These are phyloP conservation scores for Sycophila sp. DNA, from an alignment of 1,140 invertebrate species.

Conservation along the genomic window DNA sequence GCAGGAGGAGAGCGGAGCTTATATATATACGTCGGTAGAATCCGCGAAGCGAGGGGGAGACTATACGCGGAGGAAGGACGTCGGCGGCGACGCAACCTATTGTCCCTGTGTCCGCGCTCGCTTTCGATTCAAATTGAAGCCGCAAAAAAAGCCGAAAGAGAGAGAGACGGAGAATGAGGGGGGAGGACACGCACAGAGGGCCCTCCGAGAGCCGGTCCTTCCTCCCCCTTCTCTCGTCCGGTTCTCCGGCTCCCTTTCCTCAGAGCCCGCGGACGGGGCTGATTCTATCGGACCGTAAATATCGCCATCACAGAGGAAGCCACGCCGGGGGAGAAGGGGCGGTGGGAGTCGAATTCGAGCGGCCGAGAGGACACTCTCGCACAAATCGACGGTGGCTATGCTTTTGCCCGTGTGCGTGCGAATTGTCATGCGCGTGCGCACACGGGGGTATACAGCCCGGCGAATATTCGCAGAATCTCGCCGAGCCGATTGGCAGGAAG, in stretches of 20 bases:
- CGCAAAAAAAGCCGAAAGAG: constrained; percentile 54
- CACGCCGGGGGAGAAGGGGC: background rate
- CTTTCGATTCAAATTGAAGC: constrained; percentile 64
- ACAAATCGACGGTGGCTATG: background rate
- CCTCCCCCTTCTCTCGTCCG: constrained; percentile 30
- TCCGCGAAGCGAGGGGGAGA: constrained; percentile 43
- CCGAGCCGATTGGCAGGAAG: background rate
- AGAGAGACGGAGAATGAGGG: constrained; percentile 18
- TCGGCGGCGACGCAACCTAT: constrained; percentile 55
- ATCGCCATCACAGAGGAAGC: constrained; percentile 43
- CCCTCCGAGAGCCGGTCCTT: constrained; percentile 52
- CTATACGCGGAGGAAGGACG: constrained; percentile 46
- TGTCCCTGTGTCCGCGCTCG: constrained; percentile 62
- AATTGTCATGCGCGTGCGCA: background rate
- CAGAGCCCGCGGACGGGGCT: constrained; percentile 49
- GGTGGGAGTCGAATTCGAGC: background rate
- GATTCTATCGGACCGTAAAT: constrained; percentile 65
- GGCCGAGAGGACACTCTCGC: background rate
- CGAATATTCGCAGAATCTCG: constrained; percentile 1
- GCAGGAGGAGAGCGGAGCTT: too few species aligned
- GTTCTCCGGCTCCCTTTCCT: constrained; percentile 44
- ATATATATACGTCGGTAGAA: background rate
- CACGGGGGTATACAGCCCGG: background rate
- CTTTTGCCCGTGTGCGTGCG: background rate
- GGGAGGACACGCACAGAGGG: constrained; percentile 52